Evolutionary conservation across 2,113 vertebrate species (phyloP), one percentile per base, ranked within the genome.

Genomic region (Lynx canadensis): DNA sequence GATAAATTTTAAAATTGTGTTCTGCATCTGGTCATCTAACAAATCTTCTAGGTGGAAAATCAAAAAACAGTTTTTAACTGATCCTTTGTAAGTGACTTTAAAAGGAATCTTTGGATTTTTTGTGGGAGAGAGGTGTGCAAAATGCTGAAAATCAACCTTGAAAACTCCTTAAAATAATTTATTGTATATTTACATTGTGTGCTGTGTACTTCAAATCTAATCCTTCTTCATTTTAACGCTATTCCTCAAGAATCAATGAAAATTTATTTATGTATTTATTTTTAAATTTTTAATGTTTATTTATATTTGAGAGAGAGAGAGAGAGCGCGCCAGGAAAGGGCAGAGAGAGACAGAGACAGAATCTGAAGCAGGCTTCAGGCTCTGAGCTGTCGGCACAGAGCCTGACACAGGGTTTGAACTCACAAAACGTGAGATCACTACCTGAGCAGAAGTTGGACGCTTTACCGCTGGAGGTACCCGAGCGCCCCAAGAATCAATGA

Each of bases 141-240:
- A 97, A 50, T 85, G 19, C 45, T 94, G 21, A 95, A 93, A 93
- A 57, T 63, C 5, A 38, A 92, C n/a, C 19, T 84, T 89, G 57
- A 95, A 93, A 82, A 10, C 1, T 45, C 15, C 82, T 95, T 79
- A 66, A 96, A 89, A 93, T 96, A 33, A 78, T 31, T 95, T 95
- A 57, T 18, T 91, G 1, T 36, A n/a, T 66, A 94, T 89, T 92
- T 97, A 36, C 2, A 63, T 82, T 95, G 12, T 81, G 8, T 79
- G 29, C 5, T 94, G 1, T 50, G 18, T 89, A 33, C 60, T 91
- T 95, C 23, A 66, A 74, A 96, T 93, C 25, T 57, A 79, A 63
- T 93, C 38, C 41, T 91, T 97, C 33, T 76, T 95, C 13, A 93
- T 80, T 86, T 79, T 89, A 65, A 79, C 79, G 78, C 16, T 80